Evolutionary conservation across 2,888 invertebrate species (phyloP).

Genomic region (Agrotis puta): DNA sequence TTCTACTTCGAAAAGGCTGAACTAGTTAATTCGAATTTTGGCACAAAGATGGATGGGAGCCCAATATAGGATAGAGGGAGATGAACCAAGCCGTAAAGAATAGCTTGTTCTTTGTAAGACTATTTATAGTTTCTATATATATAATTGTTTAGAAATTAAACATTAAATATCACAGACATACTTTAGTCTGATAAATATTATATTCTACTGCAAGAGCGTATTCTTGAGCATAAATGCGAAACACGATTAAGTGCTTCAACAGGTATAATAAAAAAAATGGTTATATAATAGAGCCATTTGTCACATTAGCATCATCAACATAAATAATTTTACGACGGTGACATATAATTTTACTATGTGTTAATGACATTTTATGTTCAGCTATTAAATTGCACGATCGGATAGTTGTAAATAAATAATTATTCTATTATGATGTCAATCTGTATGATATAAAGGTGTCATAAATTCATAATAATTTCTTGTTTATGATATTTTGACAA

Average conservation of each 20-base stretch:
- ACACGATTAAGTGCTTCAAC: neutral
- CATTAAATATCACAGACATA: no score
- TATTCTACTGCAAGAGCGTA: neutral
- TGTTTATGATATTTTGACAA: conserved; percentile 8
- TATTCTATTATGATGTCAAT: neutral
- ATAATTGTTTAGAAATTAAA: no score
- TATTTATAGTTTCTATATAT: no score
- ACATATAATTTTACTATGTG: neutral
- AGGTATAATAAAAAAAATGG: neutral
- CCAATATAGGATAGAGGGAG: no score
- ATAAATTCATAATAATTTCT: conserved; percentile 10
- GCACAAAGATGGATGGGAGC: no score
- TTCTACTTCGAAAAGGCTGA: no score
- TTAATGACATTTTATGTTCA: conserved; percentile 11
- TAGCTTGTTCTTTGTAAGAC: no score
- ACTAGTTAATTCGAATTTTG: no score
- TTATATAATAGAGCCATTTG: conserved; percentile 4
- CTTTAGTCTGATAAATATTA: no score
- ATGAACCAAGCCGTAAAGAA: no score
- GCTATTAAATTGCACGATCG: conserved; percentile 3
- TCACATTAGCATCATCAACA: conserved; percentile 5
- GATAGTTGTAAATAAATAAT: neutral
- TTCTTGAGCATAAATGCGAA: conserved; percentile 10
- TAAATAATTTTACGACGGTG: conserved; percentile 17
- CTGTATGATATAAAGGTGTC: conserved; percentile 8